phyloP scores from a whole-genome alignment of 2,113 vertebrate species.

The Clarias macrocephalus region DNA sequence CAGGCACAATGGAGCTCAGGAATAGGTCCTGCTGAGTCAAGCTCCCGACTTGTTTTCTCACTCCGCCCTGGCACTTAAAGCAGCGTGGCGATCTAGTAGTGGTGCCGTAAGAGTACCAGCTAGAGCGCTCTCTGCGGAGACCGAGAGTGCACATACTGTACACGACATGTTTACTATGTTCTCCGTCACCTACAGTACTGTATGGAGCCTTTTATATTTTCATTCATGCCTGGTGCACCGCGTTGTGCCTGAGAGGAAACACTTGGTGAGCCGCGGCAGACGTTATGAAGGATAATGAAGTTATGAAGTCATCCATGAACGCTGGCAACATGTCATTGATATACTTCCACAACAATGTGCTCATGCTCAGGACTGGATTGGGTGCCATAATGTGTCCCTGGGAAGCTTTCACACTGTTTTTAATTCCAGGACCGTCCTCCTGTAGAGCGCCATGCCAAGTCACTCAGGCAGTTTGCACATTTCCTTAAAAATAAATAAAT shows the following conservation, averaged over 20 bases:
- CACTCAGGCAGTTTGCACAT: slow-evolving; percentile 20
- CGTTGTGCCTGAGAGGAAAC: slow-evolving; percentile 19
- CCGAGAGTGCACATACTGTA: not conserved
- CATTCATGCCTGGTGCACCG: not conserved
- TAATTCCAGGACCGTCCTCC: slow-evolving; percentile 3
- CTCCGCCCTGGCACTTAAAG: slow-evolving; percentile 14
- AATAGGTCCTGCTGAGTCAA: slow-evolving; percentile 56
- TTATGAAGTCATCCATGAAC: slow-evolving; percentile 35
- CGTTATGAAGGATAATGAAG: slow-evolving; percentile 5
- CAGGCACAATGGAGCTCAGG: slow-evolving; percentile 41
- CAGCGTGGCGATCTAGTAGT: not conserved
- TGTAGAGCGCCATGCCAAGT: slow-evolving; percentile 32
- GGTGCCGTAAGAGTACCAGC: not conserved
- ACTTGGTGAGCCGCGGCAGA: not conserved
- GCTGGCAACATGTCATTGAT: slow-evolving; percentile 16
- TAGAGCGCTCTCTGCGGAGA: not conserved
- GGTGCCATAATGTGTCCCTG: slow-evolving; percentile 37
- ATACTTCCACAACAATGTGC: slow-evolving; percentile 4
- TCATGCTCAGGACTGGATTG: slow-evolving; percentile 27
- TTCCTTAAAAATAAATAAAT: slow-evolving; percentile 35
- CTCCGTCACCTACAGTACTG: slow-evolving; percentile 8
- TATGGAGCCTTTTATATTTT: slow-evolving; percentile 23
- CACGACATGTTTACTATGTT: slow-evolving; percentile 23
- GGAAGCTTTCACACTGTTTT: slow-evolving; percentile 45
- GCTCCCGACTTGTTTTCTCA: slow-evolving; percentile 56